A percentile compares a stretch with the other conserved stretches of the same genome.
These are phyloP conservation scores for Melieria omissa DNA, from an alignment of 2,888 invertebrate species.

Conservation along the genomic window DNA sequence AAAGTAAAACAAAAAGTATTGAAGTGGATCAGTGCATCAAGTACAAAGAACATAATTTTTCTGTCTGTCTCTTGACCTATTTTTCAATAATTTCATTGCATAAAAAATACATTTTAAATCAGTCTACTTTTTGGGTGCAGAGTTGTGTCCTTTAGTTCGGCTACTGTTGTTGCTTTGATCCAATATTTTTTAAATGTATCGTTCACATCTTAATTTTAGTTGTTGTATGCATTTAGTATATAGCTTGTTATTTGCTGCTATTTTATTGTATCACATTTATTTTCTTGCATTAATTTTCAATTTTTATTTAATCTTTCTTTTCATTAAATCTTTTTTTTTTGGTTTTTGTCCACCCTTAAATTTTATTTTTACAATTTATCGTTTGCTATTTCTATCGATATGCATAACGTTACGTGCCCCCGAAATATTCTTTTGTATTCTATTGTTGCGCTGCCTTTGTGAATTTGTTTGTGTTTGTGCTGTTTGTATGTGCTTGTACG, in stretches of 20 bases:
- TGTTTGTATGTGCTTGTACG: constrained; percentile 20
- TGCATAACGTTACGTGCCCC: constrained; percentile 6
- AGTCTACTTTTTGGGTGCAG: too few species aligned
- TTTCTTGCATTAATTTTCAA: constrained; percentile 37
- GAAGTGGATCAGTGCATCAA: too few species aligned
- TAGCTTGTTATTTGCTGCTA: not conserved
- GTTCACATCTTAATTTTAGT: not conserved
- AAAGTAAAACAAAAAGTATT: too few species aligned
- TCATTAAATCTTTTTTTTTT: constrained; percentile 40
- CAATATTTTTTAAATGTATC: not conserved
- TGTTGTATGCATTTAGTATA: not conserved
- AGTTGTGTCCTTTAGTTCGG: too few species aligned
- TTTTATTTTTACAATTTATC: too few species aligned
- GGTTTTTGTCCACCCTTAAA: constrained; percentile 25
- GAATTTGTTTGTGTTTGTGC: constrained; percentile 13
- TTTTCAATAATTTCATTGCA: too few species aligned
- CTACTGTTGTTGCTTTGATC: too few species aligned
- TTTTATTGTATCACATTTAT: constrained; percentile 12
- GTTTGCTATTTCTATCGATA: constrained; percentile 39
- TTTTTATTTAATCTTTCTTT: constrained; percentile 38
- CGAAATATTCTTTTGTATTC: not conserved
- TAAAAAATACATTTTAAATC: too few species aligned
- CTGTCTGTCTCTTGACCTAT: too few species aligned
- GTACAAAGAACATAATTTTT: too few species aligned
- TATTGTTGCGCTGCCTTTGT: not conserved